Base-by-base conservation (phyloP, 2,113 vertebrate species). In the Rhinoderma darwinii region DNA sequence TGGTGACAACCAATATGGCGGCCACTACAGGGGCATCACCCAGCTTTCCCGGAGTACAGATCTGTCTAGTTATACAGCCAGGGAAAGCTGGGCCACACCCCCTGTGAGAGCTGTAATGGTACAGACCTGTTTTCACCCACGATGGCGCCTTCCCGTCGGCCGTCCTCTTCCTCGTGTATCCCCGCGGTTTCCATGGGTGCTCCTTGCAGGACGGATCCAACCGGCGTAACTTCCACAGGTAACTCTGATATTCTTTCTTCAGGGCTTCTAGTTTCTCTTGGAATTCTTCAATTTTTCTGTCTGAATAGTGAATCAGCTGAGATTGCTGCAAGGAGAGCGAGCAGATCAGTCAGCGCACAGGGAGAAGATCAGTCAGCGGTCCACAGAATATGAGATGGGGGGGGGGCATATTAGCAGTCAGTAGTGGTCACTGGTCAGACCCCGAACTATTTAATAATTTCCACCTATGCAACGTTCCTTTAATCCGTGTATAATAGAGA, bases 241-340 rank as follows among this genome's bases (percentile, higher is more conserved):
- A 93, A 6, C 91, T 74, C 86, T 95, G 94, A 83, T 95, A 95
- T 44, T 96, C 94, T 27, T 88, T 92, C 82, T 94, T 91, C 27
- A 96, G 90, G 12, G 88, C 89, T 44, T 95, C 92, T 1, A 96
- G 93, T 74, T 88, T 91, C 27, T 90, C 89, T 81, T 94, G 92
- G 44, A 96, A 95, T 89, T 95, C 94, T 0, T 91, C 89, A 14
- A 96, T 96, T 88, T 96, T 96, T 88, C 95, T 93, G 89, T 96
- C 95, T 0, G 95, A 94, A 79, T 96, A 95, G 86, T 96, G 95
- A 47, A 92, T 87, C 47, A 96, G 90, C 90, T 96, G 95, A 6
- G 94, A 95, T 86, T 95, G 95, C 95, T 96, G 75, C 9, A 44
- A 39, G 70, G 8, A 54, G 44, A 70, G 9, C 1, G 51, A 5